phyloP scores from a whole-genome alignment of 1,140 invertebrate species.

The Amyelois transitella region DNA sequence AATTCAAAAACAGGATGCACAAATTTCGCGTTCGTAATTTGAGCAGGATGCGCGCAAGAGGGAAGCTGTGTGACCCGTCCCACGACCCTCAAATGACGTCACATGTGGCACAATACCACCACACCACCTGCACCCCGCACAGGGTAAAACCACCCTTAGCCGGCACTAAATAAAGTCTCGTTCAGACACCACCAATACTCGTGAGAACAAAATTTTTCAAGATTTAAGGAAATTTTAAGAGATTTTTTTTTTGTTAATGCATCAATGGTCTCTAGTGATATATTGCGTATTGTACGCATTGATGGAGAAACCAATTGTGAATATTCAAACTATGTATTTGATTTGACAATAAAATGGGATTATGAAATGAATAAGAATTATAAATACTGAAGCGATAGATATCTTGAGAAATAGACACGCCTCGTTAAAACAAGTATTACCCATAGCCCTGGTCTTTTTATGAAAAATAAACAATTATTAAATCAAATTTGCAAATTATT shows the following conservation, averaged over 20 bases:
- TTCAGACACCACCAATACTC: slow-evolving; percentile 13
- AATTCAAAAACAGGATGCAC: slow-evolving; percentile 16
- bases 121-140: slow-evolving; percentile 6
- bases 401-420: neutral
- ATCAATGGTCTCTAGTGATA: slow-evolving; percentile 40
- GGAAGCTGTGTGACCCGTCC: slow-evolving; percentile 62
- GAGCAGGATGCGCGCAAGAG: slow-evolving; percentile 61
- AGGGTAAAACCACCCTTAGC: slow-evolving; percentile 23
- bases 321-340: neutral
- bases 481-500: too few species aligned
- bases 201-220: slow-evolving; percentile 56
- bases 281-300: slow-evolving; percentile 19
- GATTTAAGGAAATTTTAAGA: slow-evolving; percentile 32
- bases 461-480: too few species aligned
- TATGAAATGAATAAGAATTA: neutral
- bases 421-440: too few species aligned
- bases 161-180: slow-evolving; percentile 7
- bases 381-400: neutral
- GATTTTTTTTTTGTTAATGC: slow-evolving; percentile 33
- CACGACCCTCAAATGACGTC: slow-evolving; percentile 63
- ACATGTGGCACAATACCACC: slow-evolving; percentile 22
- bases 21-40: slow-evolving; percentile 36
- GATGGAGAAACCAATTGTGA: neutral
- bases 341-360: neutral
- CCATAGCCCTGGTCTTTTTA: too few species aligned